These are phyloP conservation scores for Lysandra bellargus DNA, from an alignment of 2,888 invertebrate species.

Conservation along the genomic window DNA sequence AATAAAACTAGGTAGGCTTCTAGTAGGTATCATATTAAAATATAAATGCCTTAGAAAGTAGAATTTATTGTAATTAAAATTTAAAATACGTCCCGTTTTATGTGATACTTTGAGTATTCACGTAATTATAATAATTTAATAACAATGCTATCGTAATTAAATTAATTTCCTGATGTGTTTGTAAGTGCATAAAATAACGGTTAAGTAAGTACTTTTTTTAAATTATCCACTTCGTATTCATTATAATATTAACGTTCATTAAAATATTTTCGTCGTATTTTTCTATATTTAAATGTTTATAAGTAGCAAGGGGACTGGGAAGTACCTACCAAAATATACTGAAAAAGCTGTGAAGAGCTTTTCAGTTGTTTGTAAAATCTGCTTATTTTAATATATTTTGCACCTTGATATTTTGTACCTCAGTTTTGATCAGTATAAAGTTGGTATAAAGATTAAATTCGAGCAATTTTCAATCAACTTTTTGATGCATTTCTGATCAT, in stretches of 20 bases:
- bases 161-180: conserved; percentile 21
- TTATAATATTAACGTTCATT: background rate
- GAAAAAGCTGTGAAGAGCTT: too few relatives aligned
- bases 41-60: conserved; percentile 26
- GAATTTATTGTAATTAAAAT: conserved; percentile 23
- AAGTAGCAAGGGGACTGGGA: background rate
- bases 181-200: conserved; percentile 26
- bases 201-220: background rate
- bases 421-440: too few relatives aligned
- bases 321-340: too few relatives aligned
- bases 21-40: conserved; percentile 11
- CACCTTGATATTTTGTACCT: too few relatives aligned
- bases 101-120: conserved; percentile 24
- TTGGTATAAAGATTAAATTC: too few relatives aligned
- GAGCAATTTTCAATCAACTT: too few relatives aligned
- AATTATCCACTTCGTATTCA: conserved; percentile 2
- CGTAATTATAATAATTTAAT: conserved; percentile 24
- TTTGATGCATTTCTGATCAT: too few relatives aligned
- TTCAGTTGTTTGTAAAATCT: too few relatives aligned
- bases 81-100: conserved; percentile 10
- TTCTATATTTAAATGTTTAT: background rate
- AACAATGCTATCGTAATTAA: conserved; percentile 27
- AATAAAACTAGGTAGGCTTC: background rate
- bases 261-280: background rate
- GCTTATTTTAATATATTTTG: too few relatives aligned